A percentile compares a stretch with the other conserved stretches of the same genome.
These are phyloP conservation scores for Chalcis sispes DNA, from an alignment of 2,888 invertebrate genomes.

Conservation along the genomic window DNA sequence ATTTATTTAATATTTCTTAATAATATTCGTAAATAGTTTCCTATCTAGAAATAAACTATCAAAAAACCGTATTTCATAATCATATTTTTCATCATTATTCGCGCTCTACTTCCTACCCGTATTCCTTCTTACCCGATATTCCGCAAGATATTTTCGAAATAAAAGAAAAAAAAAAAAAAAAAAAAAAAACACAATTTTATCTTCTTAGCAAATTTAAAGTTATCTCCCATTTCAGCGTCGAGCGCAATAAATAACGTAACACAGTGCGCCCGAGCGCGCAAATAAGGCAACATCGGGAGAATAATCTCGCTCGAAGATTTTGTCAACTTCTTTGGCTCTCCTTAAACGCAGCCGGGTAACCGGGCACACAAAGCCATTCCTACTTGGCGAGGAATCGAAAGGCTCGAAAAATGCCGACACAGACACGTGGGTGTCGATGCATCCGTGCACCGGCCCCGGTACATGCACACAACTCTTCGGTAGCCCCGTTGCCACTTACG, in stretches of 20 bases:
- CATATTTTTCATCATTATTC: neutral
- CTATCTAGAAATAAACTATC: too few species aligned
- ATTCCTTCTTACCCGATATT: too few species aligned
- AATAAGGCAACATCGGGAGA: neutral
- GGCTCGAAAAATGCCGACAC: too few species aligned
- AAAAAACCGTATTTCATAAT: too few species aligned
- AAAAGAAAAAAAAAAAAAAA: neutral
- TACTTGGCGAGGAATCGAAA: too few species aligned
- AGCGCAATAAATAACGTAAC: conserved; percentile 22
- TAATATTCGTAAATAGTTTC: too few species aligned
- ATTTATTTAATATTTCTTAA: too few species aligned
- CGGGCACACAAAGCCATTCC: neutral
- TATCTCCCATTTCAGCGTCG: neutral
- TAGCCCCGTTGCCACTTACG: neutral
- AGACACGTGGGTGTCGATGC: conserved; percentile 1
- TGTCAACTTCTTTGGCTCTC: conserved; percentile 6
- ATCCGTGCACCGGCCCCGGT: neutral
- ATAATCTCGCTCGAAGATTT: conserved; percentile 25
- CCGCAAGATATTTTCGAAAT: neutral
- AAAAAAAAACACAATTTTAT: neutral
- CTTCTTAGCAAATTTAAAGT: neutral
- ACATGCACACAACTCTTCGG: neutral
- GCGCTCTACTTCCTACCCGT: neutral
- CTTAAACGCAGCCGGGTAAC: neutral
- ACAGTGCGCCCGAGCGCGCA: conserved; percentile 32